These are phyloP conservation scores for Eubucco bourcierii DNA, from an alignment of 2,113 vertebrate genomes.

Conservation along the genomic window DNA sequence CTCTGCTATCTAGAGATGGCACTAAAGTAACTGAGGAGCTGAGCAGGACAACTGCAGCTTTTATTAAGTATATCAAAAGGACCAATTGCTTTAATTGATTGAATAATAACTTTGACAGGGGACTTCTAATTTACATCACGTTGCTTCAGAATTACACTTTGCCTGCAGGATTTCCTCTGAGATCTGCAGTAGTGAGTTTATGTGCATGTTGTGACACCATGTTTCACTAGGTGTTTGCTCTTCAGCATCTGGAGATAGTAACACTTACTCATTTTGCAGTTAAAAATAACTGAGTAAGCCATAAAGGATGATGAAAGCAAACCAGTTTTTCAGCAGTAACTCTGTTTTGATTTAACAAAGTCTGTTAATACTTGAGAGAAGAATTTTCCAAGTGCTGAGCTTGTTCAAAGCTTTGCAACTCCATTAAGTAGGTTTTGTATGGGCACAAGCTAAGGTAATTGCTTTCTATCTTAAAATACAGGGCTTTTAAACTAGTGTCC, in stretches of 20 bases:
- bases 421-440: not conserved
- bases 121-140: not conserved
- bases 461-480: not conserved
- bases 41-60: not conserved
- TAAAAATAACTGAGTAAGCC: conserved; percentile 7
- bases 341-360: not conserved
- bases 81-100: not conserved
- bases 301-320: not conserved
- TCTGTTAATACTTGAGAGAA: not conserved
- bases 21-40: not conserved
- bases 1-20: not conserved
- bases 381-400: not conserved
- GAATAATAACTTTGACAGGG: conserved; percentile 6
- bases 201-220: not conserved
- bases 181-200: not conserved
- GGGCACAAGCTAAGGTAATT: not conserved
- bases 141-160: not conserved
- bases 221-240: not conserved
- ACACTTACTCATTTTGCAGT: not conserved
- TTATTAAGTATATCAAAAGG: not conserved
- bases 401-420: not conserved
- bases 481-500: not conserved
- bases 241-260: not conserved
- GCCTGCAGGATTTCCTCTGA: not conserved
- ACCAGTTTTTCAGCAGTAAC: not conserved